phyloP scores from a whole-genome alignment of 2,888 invertebrate genomes.

The Thyatira batis region DNA sequence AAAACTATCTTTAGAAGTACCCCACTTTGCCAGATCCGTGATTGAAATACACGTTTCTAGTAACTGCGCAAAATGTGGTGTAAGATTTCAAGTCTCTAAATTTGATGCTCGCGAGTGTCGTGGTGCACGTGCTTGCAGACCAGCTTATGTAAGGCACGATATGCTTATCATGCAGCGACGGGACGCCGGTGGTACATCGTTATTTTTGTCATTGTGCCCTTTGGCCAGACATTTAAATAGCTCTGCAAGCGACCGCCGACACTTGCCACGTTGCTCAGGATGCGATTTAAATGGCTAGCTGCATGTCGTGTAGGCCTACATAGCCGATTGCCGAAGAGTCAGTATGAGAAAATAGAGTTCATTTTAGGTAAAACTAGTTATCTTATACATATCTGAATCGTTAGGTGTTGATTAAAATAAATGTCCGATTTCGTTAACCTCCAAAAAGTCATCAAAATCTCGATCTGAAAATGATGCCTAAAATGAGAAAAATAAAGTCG shows the following conservation, averaged over 20 bases:
- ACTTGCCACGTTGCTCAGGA: conserved; percentile 19
- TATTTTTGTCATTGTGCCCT: conserved; percentile 54
- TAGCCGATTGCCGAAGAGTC: not conserved
- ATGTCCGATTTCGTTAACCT: too few relatives aligned
- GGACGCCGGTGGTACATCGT: conserved; percentile 37
- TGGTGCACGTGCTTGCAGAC: conserved; percentile 51
- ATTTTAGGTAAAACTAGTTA: too few relatives aligned
- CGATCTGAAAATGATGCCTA: too few relatives aligned
- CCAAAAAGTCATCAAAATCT: too few relatives aligned
- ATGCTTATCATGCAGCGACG: conserved; percentile 49
- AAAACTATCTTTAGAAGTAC: conserved; percentile 28
- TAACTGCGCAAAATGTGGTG: conserved; percentile 51
- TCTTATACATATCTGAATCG: too few relatives aligned
- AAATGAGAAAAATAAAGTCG: too few relatives aligned
- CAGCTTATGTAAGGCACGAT: conserved; percentile 63
- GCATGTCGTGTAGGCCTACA: conserved; percentile 24
- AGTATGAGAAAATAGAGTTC: not conserved
- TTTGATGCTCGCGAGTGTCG: conserved; percentile 22
- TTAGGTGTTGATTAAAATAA: too few relatives aligned
- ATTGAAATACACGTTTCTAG: conserved; percentile 33
- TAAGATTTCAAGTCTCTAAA: conserved; percentile 14
- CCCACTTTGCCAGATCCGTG: conserved; percentile 42
- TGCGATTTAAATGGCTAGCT: conserved; percentile 28
- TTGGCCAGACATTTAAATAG: conserved; percentile 53
- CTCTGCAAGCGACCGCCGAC: conserved; percentile 38